phyloP scores from a whole-genome alignment of 1,140 invertebrate genomes.

The Orussus abietinus region DNA sequence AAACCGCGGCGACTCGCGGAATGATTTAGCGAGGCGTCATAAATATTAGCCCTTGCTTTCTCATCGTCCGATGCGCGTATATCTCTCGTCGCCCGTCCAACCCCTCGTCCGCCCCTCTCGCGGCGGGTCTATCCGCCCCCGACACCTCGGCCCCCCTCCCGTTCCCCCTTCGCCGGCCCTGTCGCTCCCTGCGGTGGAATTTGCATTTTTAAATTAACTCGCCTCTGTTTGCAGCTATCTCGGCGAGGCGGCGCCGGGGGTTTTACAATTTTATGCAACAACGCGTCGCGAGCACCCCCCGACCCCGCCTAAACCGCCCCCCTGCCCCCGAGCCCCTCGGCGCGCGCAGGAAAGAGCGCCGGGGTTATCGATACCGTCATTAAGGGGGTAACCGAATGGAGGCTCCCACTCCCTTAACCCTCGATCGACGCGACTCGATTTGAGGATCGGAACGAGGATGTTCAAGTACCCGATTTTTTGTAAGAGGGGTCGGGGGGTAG shows the following conservation, averaged over 20 bases:
- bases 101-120: conserved; percentile 11
- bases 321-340: conserved; percentile 19
- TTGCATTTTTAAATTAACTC: conserved; percentile 57
- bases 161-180: conserved; percentile 10
- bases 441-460: no score
- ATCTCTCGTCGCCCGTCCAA: conserved; percentile 5
- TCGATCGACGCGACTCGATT: no score
- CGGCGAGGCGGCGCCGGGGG: conserved; percentile 31
- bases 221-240: conserved; percentile 54
- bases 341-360: no score
- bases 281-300: conserved; percentile 19
- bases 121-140: conserved; percentile 13
- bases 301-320: conserved; percentile 14
- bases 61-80: conserved; percentile 14
- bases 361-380: no score
- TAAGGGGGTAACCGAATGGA: no score
- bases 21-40: conserved; percentile 33
- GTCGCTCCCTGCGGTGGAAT: conserved; percentile 35
- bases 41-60: conserved; percentile 26
- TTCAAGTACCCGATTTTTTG: no score
- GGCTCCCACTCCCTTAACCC: no score
- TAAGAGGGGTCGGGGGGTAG: no score
- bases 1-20: conserved; percentile 16
- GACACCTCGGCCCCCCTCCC: conserved; percentile 7
- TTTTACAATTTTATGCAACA: conserved; percentile 53